These are phyloP conservation scores for Drosophila fuyamai DNA, from an alignment of 1,140 invertebrate species.

Conservation along the genomic window DNA sequence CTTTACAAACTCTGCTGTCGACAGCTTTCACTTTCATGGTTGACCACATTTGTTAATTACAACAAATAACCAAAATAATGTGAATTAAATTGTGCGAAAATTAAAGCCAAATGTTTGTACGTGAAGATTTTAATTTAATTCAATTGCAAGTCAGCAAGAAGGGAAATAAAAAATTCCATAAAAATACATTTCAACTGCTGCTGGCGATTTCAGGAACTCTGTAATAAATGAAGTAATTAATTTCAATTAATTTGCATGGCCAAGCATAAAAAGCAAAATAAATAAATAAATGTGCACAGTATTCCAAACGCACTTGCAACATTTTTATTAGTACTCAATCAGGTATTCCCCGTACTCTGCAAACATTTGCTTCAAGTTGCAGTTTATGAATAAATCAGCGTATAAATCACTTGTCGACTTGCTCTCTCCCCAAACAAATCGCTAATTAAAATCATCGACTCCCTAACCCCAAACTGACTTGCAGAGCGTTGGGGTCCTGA, in stretches of 20 bases:
- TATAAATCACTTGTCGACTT: constrained; percentile 31
- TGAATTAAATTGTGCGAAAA: constrained; percentile 31
- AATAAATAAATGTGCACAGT: constrained; percentile 16
- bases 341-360: constrained; percentile 30
- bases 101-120: constrained; percentile 60
- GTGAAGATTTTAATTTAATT: constrained; percentile 52
- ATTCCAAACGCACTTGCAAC: constrained; percentile 38
- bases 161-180: constrained; percentile 13
- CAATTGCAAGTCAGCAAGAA: constrained; percentile 37
- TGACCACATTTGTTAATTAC: constrained; percentile 41
- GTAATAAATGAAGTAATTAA: constrained; percentile 65
- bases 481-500: not conserved
- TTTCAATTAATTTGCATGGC: constrained; percentile 64
- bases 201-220: constrained; percentile 18
- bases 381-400: constrained; percentile 61
- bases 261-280: constrained; percentile 30
- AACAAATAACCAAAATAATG: constrained; percentile 20
- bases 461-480: constrained; percentile 2
- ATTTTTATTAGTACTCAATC: constrained; percentile 32
- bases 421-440: constrained; percentile 9
- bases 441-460: constrained; percentile 63
- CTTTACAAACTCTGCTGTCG: constrained; percentile 11
- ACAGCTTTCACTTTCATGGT: constrained; percentile 35
- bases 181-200: constrained; percentile 20
- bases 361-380: constrained; percentile 38